Evolutionary conservation across 1,140 invertebrate genomes (phyloP), one percentile per base, ranked within the genome.

Genomic region (Hyphantria cunea): DNA sequence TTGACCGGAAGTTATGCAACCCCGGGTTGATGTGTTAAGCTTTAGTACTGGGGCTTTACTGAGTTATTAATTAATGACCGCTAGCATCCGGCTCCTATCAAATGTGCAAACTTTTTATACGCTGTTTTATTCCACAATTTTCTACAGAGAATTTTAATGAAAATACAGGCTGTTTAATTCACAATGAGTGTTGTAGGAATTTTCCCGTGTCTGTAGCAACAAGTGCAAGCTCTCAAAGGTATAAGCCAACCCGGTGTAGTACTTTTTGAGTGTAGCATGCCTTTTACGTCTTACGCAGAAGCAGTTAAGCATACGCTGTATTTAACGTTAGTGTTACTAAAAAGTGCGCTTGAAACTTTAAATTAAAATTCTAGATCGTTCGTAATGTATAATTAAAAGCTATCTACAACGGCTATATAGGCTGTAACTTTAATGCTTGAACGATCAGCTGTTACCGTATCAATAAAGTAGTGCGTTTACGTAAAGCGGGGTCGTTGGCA

Each of bases 51-150:
- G 62, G 75, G 75, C 76, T 84, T 80, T 83, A 82, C 80, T 80
- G 76, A 78, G 75, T 86, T 81, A 86, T 86, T 86, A 88, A 88
- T 88, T 86, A 88, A 85, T 76, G 70, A 72, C 72, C 73, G 59
- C 70, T 54, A 72, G 60, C 74, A 74, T 84, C 76, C 82, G 76
- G 61, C 67, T 61, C 47, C 62, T 70, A 72, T 71, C 62, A 69
- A 76, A 76, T 74, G 66, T 72, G 54, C 64, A 11, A 68, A 71
- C 55, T 68, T 75, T 81, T 55, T 49, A 56, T 58, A 72, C 64
- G 37, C 59, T 70, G 68, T 66, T 66, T 59, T 44, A 42, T 17
- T 59, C 42, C 41, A 42, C 58, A 52, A 71, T 72, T 72, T 69
- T 69, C 61, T 63, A 33, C 15, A 37, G 15, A 42, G 56, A 41